phyloP scores from a whole-genome alignment of 2,797 vertebrate species.

The Rousettus madagascariensis region DNA sequence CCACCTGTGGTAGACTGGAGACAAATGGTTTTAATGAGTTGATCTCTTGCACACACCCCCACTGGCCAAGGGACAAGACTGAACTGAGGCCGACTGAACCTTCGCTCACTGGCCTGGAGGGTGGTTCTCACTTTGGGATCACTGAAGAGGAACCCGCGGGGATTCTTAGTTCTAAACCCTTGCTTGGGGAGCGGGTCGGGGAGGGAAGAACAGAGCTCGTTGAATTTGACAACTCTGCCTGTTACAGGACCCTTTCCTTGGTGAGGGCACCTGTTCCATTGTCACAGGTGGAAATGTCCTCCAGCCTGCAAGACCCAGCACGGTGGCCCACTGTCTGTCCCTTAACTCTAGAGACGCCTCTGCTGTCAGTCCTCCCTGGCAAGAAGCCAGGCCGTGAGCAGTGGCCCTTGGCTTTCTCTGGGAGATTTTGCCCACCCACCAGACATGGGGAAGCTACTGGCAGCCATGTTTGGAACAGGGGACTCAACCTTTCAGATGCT shows the following conservation, averaged over 20 bases:
- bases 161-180: background rate
- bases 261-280: background rate
- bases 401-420: background rate
- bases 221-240: background rate
- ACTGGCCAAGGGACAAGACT: background rate
- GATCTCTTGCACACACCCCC: background rate
- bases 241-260: background rate
- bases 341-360: background rate
- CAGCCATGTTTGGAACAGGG: background rate
- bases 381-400: rapidly evolving
- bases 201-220: background rate
- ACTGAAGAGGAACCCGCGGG: background rate
- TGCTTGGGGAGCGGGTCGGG: background rate
- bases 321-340: background rate
- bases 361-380: background rate
- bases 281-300: background rate
- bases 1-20: too few species aligned
- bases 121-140: background rate
- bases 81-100: background rate
- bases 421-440: background rate
- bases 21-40: background rate
- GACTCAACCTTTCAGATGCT: background rate
- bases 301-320: background rate
- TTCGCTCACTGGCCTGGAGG: background rate
- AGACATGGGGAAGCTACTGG: background rate